phyloP scores from a whole-genome alignment of 2,888 invertebrate genomes.

The Hirtodrosophila confusa region DNA sequence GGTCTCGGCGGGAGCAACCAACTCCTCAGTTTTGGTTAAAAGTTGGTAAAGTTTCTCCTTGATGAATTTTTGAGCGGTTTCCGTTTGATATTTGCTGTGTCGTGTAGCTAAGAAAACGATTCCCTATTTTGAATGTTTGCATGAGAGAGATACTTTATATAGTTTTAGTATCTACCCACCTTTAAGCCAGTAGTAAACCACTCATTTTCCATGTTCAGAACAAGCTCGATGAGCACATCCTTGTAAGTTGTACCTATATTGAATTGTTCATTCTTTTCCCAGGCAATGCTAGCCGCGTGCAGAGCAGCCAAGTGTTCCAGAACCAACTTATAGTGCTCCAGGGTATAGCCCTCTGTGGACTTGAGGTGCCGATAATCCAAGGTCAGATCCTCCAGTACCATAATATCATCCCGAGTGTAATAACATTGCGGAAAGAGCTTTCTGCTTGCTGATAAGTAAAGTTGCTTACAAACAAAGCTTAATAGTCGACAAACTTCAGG shows the following conservation, averaged over 20 bases:
- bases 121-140: slow-evolving; percentile 50
- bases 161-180: slow-evolving; percentile 40
- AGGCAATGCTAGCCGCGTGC: slow-evolving; percentile 78
- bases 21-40: slow-evolving; percentile 56
- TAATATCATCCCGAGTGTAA: slow-evolving; percentile 68
- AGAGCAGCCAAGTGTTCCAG: slow-evolving; percentile 69
- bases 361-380: slow-evolving; percentile 57
- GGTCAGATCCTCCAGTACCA: slow-evolving; percentile 78
- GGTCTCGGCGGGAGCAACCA: slow-evolving; percentile 73
- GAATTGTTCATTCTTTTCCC: slow-evolving; percentile 66
- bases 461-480: not conserved
- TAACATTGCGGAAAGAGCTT: slow-evolving; percentile 71
- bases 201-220: slow-evolving; percentile 62
- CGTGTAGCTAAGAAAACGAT: slow-evolving; percentile 70
- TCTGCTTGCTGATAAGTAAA: slow-evolving; percentile 40
- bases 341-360: slow-evolving; percentile 40
- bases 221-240: slow-evolving; percentile 60
- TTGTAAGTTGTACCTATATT: slow-evolving; percentile 66
- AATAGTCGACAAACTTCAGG: no score
- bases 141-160: not conserved
- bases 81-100: slow-evolving; percentile 73
- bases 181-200: slow-evolving; percentile 76
- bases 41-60: slow-evolving; percentile 60
- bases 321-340: slow-evolving; percentile 63
- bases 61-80: slow-evolving; percentile 62